Evolutionary conservation across 2,797 vertebrate genomes (phyloP).

Genomic region (Euphonia xanthogaster): DNA sequence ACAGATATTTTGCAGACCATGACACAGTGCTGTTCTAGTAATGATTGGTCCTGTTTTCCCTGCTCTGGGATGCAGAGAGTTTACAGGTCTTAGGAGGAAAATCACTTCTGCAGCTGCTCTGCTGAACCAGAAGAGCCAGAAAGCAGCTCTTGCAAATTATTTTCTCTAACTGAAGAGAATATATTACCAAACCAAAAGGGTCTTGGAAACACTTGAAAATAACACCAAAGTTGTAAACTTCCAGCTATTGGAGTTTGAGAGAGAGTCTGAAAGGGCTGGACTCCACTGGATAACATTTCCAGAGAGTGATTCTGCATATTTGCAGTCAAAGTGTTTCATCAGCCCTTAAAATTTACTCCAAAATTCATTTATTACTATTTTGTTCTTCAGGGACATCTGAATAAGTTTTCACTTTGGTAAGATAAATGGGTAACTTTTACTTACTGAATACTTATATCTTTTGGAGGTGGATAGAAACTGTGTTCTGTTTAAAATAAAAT

Average conservation of each 20-base stretch:
- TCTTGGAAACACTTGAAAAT: background rate
- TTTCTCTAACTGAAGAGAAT: slow-evolving; percentile 9
- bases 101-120: slow-evolving; percentile 25
- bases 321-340: background rate
- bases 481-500: slow-evolving; percentile 26
- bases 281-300: background rate
- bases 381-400: background rate
- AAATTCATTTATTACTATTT: background rate
- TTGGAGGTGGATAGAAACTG: background rate
- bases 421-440: background rate
- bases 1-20: background rate
- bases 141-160: background rate
- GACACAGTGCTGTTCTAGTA: background rate
- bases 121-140: background rate
- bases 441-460: background rate
- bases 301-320: background rate
- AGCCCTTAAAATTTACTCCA: background rate
- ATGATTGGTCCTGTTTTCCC: background rate
- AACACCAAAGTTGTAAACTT: background rate
- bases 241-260: background rate
- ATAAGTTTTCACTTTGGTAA: background rate
- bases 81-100: background rate
- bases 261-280: background rate
- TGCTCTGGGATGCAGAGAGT: background rate
- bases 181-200: background rate